phyloP scores from a whole-genome alignment of 92 coral and sea anemone species.

The Desmophyllum pertusum region DNA sequence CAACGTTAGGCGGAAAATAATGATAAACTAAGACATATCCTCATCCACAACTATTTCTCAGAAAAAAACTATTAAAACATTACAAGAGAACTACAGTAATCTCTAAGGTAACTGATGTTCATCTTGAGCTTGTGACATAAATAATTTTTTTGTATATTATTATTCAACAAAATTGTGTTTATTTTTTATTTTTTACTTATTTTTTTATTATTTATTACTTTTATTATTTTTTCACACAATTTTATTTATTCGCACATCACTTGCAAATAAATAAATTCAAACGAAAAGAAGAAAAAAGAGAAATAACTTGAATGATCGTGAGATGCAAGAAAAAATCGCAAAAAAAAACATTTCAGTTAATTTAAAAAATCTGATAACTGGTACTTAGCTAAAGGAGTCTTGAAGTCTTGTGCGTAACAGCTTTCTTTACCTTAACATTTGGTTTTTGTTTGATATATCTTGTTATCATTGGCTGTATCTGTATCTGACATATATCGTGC shows the following conservation, averaged over 20 bases:
- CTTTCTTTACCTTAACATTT: not conserved
- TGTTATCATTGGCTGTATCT: not conserved
- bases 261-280: too few species aligned
- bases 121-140: not conserved
- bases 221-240: too few species aligned
- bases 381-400: not conserved
- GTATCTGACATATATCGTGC: not conserved
- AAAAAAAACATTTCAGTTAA: too few species aligned
- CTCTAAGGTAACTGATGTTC: too few species aligned
- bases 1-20: not conserved
- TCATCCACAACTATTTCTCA: not conserved
- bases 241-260: too few species aligned
- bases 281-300: too few species aligned
- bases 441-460: not conserved
- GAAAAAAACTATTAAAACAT: not conserved
- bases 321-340: not conserved
- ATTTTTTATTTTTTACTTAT: too few species aligned
- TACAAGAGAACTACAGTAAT: not conserved
- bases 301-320: too few species aligned
- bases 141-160: too few species aligned
- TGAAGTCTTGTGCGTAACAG: not conserved
- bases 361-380: not conserved
- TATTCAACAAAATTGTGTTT: too few species aligned
- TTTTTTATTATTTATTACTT: too few species aligned
- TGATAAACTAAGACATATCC: not conserved